Evolutionary conservation across 2,888 invertebrate species (phyloP), one percentile per base, ranked within the genome.

Genomic region (Hydraecia micacea): DNA sequence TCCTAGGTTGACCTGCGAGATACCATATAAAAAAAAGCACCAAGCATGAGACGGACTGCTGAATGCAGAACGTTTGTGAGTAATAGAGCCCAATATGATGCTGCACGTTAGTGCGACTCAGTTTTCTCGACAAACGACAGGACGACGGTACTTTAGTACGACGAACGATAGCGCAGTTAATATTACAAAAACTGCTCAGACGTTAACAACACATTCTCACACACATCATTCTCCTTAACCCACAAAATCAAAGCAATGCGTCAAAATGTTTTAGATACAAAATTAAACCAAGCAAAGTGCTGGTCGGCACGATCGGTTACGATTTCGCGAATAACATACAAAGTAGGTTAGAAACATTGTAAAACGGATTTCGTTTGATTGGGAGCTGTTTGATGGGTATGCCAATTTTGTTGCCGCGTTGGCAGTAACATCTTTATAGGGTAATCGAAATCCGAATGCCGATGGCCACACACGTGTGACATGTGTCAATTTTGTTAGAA

Each of bases 311-410:
- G 88, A 88, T 76, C 79, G 69, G 58, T 73, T 69, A 80, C 87
- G 72, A 85, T 80, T 79, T 76, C 42, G 77, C 86, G 79, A 87
- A 79, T 79, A 75, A 73, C 80, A 71, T 60, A 63, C 79, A 63
- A 88, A 67, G 79, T 80, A 77, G 86, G 87, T 81, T 87, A 87
- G 62, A 73, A 74, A 87, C 83, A 87, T 87, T 87, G 89, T 87
- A 88, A 87, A 87, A 80, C 71, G 70, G 73, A 69, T 25, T 78
- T 32, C 70, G 32, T 81, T 74, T 83, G 71, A 79, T 85, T 81
- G 68, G 72, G 39, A 58, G 65, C 36, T 60, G 60, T 72, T 86
- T 88, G 82, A 86, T 74, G 60, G 63, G 32, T 25, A 49, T 75
- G 79, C 79, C 73, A 75, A 84, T 83, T 83, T 79, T 71, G 84